A percentile compares a stretch with the other conserved stretches of the same genome.
These are phyloP conservation scores for Columba janthina DNA, from an alignment of 2,113 vertebrate genomes.

Conservation along the genomic window DNA sequence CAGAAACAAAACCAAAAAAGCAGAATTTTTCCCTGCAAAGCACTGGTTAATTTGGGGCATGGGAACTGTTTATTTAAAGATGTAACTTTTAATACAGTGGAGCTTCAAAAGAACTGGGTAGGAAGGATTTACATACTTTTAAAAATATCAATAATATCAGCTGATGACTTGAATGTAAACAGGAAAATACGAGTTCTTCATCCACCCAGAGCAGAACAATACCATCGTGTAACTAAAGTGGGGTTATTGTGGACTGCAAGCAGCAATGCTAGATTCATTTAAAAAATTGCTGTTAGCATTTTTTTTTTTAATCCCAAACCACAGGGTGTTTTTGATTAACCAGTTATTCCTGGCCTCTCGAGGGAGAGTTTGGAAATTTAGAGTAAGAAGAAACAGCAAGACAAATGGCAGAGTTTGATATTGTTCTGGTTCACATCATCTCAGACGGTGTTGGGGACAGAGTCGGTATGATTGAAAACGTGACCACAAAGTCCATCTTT, in stretches of 20 bases:
- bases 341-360: conserved; percentile 34
- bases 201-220: not conserved
- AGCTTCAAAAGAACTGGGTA: not conserved
- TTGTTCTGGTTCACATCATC: conserved; percentile 15
- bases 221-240: not conserved
- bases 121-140: not conserved
- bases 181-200: not conserved
- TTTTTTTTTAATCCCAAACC: conserved; percentile 8
- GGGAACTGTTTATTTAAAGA: conserved; percentile 13
- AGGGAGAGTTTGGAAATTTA: conserved; percentile 25
- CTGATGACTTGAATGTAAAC: not conserved
- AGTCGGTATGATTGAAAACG: not conserved
- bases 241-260: not conserved
- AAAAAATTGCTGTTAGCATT: not conserved
- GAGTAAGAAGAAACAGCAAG: conserved; percentile 4
- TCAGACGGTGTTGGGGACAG: not conserved
- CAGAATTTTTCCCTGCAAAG: not conserved
- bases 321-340: conserved; percentile 55
- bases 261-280: not conserved
- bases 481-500: not conserved
- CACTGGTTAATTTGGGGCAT: not conserved
- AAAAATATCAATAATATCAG: not conserved
- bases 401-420: conserved; percentile 4
- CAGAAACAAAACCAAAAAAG: not conserved
- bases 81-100: not conserved